A percentile compares a stretch with the other conserved stretches of the same genome.
phyloP scores from a whole-genome alignment of 92 coral and sea anemone species.

The Montipora capitata region DNA sequence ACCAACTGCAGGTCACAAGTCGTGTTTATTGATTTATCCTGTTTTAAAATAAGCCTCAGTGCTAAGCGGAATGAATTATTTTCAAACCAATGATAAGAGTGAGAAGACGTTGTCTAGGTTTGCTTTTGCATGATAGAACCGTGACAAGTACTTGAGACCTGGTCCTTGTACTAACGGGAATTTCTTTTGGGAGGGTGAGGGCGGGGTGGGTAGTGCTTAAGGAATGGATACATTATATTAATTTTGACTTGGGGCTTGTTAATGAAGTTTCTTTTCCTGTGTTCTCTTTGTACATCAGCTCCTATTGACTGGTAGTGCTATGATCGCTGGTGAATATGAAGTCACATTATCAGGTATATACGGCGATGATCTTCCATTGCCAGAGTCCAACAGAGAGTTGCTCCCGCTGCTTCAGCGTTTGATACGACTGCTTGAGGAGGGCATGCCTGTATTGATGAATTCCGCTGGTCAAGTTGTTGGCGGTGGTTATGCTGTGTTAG shows the following conservation, averaged over 20 bases:
- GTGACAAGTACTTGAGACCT: no score
- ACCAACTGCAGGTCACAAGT: no score
- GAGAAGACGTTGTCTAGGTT: no score
- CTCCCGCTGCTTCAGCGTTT: constrained; percentile 95
- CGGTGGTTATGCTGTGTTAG: constrained; percentile 61
- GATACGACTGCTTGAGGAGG: constrained; percentile 90
- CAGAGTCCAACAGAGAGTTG: constrained; percentile 93
- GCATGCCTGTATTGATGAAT: constrained; percentile 82
- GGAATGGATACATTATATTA: no score
- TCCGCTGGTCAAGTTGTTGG: constrained; percentile 88
- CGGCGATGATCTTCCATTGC: constrained; percentile 94
- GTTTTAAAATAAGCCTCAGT: no score
- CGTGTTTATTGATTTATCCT: no score
- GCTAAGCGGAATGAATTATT: no score
- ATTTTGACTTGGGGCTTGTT: background rate
- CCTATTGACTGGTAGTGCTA: constrained; percentile 87
- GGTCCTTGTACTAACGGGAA: no score
- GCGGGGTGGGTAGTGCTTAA: no score
- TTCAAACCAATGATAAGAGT: no score
- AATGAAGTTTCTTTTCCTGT: background rate
- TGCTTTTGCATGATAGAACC: no score
- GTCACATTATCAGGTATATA: constrained; percentile 86
- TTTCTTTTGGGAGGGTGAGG: no score
- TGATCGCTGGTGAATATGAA: constrained; percentile 93
- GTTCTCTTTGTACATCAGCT: constrained; percentile 53